Base-by-base conservation (phyloP, 1,140 invertebrate species). In the Musca vetustissima region DNA sequence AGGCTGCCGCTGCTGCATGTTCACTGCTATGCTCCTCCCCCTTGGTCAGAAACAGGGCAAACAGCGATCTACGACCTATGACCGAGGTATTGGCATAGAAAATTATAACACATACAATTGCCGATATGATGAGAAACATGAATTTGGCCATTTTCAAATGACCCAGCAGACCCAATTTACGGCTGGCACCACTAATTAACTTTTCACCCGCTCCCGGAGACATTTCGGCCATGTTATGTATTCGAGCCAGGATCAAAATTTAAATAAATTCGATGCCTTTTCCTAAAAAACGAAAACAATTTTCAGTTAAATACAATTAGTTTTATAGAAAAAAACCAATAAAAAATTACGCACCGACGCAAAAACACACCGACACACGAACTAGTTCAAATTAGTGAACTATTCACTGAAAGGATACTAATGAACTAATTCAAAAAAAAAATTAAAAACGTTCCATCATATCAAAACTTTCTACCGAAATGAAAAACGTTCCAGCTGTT, bases 81-180 rank as follows among this genome's bases (percentile, higher is more conserved):
- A 61, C 57, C 9, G n/a, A 36, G 15, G 57, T 61, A 36, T 61
- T 61, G n/a, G 57, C 57, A 36, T 61, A 61, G 36, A 61, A 61
- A 3, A 61, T 61, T 28, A 61, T 61, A 19, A 61, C 19, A 61
- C 57, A 61, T 8, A 61, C 57, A 36, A 61, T 61, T 4, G 57
- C 57, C 21, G 57, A 61, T 61, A 61, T 61, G 57, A 61, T 61
- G 36, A 61, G 36, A 24, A 61, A 61, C 57, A 61, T 36, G 13
- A 61, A 28, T 61, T 61, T 61, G 57, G 57, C 57, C 57, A 61
- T 61, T 21, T 61, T 61, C 1, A 61, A 32, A 61, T 61, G 57
- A 32, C 57, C 57, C 36, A 43, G 13, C 36, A 43, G 13, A 9
- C 11, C 11, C 57, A 61, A 36, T 61, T 61, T 61, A 11, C 57